phyloP scores from a whole-genome alignment of 35 echinoderm and acorn worm genomes.

The Stichopus chloronotus region DNA sequence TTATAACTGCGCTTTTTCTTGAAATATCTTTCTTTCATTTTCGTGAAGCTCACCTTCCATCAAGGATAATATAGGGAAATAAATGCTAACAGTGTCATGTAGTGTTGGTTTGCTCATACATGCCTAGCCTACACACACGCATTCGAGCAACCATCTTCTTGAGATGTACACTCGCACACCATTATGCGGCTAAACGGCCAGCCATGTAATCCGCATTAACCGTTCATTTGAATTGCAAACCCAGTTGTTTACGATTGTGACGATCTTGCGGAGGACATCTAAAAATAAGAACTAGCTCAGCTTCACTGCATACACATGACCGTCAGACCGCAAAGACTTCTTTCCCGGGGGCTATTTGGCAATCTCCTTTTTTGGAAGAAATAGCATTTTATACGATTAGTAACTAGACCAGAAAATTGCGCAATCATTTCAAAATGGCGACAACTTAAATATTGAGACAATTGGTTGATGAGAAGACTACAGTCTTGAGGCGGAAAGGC shows the following conservation, averaged over 20 bases:
- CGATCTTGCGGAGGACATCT: neutral
- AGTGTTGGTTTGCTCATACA: too few relatives aligned
- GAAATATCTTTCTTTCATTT: too few relatives aligned
- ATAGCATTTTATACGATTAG: constrained; percentile 34
- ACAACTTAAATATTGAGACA: neutral
- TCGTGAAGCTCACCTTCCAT: too few relatives aligned
- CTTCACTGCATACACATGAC: neutral
- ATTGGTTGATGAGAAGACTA: neutral
- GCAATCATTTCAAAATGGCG: constrained; percentile 41
- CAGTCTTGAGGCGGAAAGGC: neutral
- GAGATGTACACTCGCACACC: neutral
- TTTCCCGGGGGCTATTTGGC: constrained; percentile 4
- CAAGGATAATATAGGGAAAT: too few relatives aligned
- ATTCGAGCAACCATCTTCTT: neutral
- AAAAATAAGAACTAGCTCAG: neutral
- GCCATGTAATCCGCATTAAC: neutral
- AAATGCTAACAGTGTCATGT: too few relatives aligned
- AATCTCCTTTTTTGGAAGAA: neutral
- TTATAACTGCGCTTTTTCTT: too few relatives aligned
- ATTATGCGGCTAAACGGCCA: neutral
- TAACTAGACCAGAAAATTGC: constrained; percentile 52
- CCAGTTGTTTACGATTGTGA: neutral
- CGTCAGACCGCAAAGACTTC: neutral
- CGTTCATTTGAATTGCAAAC: neutral
- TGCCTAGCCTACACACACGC: neutral